Evolutionary conservation across 2,113 vertebrate genomes (phyloP), one percentile per base, ranked within the genome.

Genomic region (Progne subis): DNA sequence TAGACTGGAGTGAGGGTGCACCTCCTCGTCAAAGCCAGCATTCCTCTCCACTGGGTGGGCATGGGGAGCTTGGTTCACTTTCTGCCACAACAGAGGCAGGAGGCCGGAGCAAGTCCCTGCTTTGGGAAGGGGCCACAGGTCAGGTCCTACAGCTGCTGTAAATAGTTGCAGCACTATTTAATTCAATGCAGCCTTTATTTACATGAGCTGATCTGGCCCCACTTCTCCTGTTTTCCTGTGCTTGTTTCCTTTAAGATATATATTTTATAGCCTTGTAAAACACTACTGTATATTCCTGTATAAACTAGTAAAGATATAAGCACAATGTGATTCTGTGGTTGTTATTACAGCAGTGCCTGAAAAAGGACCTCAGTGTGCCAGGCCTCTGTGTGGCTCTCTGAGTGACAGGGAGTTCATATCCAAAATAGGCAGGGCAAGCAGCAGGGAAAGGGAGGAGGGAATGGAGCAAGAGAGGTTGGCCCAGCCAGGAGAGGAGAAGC

Each of bases 231-330:
- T 82, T 93, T 94, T 88, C 86, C 92, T 88, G 64, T 19, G 86
- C 88, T 93, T 90, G 88, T 82, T 93, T 94, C 94, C 86, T 96
- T 95, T 88, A 94, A 95, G 94, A 94, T 88, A 80, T 70, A 88
- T 83, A 78, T 93, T 97, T 97, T 94, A 96, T 47, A 78, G 92
- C 80, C 94, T 90, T 94, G 92, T 95, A 96, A 96, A 96, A 90
- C 95, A 90, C 88, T 64, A 52, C 96, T 90, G 88, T 90, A 77
- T 97, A 81, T 86, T 93, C 76, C 91, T 88, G 80, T 83, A 67
- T 92, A 83, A 92, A 82, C 94, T 88, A 92, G 82, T 93, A 94
- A 94, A 92, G 83, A 96, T 50, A 81, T 2, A 59, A 77, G 91
- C 72, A 90, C 92, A 83, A 78, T 63, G 80, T 13, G 19, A 92